A percentile compares a stretch with the other conserved stretches of the same genome.
Conservation (phyloP, 2,888 invertebrate genomes). For the Plebejus anna region DNA sequence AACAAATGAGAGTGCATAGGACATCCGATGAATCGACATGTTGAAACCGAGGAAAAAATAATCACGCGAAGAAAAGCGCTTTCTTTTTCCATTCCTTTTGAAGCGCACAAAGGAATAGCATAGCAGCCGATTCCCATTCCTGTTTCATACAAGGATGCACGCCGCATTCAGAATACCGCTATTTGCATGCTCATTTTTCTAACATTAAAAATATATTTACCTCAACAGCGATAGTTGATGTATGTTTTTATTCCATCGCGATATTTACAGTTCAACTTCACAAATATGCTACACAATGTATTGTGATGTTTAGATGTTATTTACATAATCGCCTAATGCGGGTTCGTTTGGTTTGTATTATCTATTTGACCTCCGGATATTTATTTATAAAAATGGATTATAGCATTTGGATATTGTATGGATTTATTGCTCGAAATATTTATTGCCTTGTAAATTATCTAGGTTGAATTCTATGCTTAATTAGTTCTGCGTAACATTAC, state of each 20-base stretch:
- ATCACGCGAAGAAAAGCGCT: constrained; percentile 31
- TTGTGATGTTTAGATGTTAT: background rate
- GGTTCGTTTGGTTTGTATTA: background rate
- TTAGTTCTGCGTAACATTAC: background rate
- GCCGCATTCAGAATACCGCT: constrained; percentile 20
- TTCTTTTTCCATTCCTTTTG: constrained; percentile 28
- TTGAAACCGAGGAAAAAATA: constrained; percentile 26
- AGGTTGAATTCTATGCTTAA: background rate
- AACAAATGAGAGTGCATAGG: constrained; percentile 14
- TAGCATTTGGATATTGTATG: background rate
- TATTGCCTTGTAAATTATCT: background rate
- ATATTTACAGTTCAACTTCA: background rate
- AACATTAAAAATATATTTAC: constrained; percentile 1
- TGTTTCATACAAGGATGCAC: constrained; percentile 24
- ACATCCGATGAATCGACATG: background rate
- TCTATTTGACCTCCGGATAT: background rate
- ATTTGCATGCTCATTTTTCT: constrained; percentile 13
- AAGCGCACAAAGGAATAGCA: constrained; percentile 21
- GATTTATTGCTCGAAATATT: constrained; percentile 3
- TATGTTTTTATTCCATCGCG: constrained; percentile 1
- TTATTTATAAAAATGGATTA: constrained; percentile 1
- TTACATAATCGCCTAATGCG: constrained; percentile 1
- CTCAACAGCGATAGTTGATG: background rate
- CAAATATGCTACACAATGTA: constrained; percentile 13
- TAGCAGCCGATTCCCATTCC: constrained; percentile 25